phyloP scores from a whole-genome alignment of 2,113 vertebrate species.

The Columba janthina region DNA sequence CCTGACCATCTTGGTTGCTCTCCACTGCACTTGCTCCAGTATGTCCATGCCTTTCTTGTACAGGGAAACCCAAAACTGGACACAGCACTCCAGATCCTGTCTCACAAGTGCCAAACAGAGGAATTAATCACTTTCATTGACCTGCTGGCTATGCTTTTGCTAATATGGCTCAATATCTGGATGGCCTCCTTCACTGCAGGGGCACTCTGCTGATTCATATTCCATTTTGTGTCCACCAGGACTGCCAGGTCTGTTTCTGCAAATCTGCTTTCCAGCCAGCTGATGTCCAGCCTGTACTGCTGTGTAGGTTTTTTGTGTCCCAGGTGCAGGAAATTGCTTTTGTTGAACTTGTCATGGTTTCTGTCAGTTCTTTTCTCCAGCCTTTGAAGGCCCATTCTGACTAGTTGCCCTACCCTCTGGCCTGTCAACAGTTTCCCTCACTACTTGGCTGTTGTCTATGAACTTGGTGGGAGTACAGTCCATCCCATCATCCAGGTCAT shows the following conservation, averaged over 20 bases:
- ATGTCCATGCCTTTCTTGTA: neutral
- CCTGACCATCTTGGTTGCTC: neutral
- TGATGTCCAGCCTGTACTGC: neutral
- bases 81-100: neutral
- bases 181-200: neutral
- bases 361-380: neutral
- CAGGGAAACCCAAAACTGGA: neutral
- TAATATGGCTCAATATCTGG: neutral
- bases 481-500: neutral
- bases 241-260: neutral
- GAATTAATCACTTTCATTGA: neutral
- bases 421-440: neutral
- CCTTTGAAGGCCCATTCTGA: neutral
- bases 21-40: neutral
- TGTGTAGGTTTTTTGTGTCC: neutral
- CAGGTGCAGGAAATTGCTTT: neutral
- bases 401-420: neutral
- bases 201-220: neutral
- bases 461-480: neutral
- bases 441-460: neutral
- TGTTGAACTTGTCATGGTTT: neutral
- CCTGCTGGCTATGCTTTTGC: neutral
- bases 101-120: neutral
- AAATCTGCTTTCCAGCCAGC: neutral
- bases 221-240: neutral